phyloP scores from a whole-genome alignment of 30 jellyfish, hydroid and myxozoan species.

The Aurelia sp. region DNA sequence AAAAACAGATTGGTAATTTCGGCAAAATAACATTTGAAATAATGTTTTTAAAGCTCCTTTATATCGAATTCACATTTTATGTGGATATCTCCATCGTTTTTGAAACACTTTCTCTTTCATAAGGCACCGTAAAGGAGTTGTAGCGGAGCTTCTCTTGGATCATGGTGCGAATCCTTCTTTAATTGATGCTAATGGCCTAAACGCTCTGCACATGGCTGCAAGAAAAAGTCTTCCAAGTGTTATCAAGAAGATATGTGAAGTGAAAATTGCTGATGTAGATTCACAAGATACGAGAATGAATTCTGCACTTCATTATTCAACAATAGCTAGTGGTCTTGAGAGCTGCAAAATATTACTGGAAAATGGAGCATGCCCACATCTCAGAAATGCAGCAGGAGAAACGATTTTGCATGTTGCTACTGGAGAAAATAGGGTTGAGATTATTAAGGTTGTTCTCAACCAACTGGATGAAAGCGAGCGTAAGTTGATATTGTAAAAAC shows the following conservation, averaged over 20 bases:
- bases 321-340: constrained; percentile 15
- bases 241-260: constrained; percentile 7
- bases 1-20: too few species aligned
- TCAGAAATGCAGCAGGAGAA: constrained; percentile 1
- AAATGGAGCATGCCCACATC: constrained; percentile 22
- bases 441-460: neutral
- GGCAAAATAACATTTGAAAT: too few species aligned
- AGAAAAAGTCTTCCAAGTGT: constrained; percentile 24
- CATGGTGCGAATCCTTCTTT: constrained; percentile 43
- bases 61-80: too few species aligned
- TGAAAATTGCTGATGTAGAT: constrained; percentile 15
- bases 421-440: constrained; percentile 14
- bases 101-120: neutral
- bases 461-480: neutral
- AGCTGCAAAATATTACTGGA: constrained; percentile 41
- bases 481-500: neutral
- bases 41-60: too few species aligned
- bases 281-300: constrained; percentile 6
- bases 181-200: constrained; percentile 39
- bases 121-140: constrained; percentile 40
- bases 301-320: constrained; percentile 60
- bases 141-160: constrained; percentile 10
- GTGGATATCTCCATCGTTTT: too few species aligned
- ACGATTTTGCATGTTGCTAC: constrained; percentile 49
- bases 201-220: constrained; percentile 52